Base-by-base conservation (phyloP, 1,140 invertebrate species). In the Anagrus nilaparvatae region DNA sequence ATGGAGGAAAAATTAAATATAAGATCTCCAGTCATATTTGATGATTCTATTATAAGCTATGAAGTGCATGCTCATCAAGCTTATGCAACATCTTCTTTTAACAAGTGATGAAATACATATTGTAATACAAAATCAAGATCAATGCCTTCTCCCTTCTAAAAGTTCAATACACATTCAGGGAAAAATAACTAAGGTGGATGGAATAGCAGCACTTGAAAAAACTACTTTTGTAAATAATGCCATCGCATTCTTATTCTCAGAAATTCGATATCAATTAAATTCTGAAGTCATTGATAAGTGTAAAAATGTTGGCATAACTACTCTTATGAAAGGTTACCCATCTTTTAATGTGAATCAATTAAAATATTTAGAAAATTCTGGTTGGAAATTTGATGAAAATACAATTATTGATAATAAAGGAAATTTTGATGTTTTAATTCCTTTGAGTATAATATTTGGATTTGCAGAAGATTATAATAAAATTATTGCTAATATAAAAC, bases 401-500 rank as follows among this genome's bases (percentile, higher is more conserved):
- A n/a, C n/a, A n/a, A 28, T 4, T n/a, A n/a, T n/a, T n/a, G n/a
- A n/a, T n/a, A n/a, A n/a, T n/a, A 41, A n/a, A 4, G 46, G 49
- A 16, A 46, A 58, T 34, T 67, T 66, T 40, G 51, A 60, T 40
- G 49, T 58, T 19, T 50, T 49, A 20, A 50, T 71, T 27, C 64
- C 65, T 6, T 37, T 70, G 17, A 58, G 49, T 33, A 44, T 58
- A 25, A 30, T 67, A 10, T 41, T 67, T 10, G 65, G 64, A 8
- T 67, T 72, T 50, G 59, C 59, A 34, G 61, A 70, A 54, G 65
- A 69, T 50, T 70, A 65, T 57, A 53, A 53, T 29, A 63, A 61
- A 54, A 60, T 70, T 32, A 51, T 69, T 21, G 38, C 63, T 12
- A 67, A 70, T 46, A 52, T 49, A 39, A 62, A 62, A 54, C 63